Conservation (phyloP, 2,113 vertebrate genomes). For the Ancistrus triradiatus region DNA sequence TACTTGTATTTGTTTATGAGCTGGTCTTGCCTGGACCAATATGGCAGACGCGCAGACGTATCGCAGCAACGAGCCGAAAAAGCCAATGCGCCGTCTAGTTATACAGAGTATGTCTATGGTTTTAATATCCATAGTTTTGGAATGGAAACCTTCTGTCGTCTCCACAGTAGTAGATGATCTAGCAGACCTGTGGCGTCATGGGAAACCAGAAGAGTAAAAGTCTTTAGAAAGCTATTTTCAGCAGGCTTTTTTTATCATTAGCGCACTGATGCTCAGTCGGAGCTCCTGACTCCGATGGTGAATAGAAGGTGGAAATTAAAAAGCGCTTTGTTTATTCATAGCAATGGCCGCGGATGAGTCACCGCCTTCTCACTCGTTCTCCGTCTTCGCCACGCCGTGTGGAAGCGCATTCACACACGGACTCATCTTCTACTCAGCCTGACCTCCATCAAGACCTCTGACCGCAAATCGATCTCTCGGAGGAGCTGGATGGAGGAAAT, state of each 20-base stretch:
- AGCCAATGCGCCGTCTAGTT: no score
- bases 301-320: background rate
- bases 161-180: no score
- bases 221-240: background rate
- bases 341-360: background rate
- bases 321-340: conserved; percentile 6
- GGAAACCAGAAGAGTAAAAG: background rate
- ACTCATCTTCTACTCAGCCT: background rate
- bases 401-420: background rate
- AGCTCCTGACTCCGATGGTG: background rate
- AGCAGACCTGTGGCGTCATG: background rate
- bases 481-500: no score
- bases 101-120: no score
- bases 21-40: no score
- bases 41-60: no score
- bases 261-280: background rate
- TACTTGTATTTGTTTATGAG: no score
- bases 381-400: no score
- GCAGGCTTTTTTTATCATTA: background rate
- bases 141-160: no score
- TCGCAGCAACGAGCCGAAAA: no score
- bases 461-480: no score
- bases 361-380: background rate
- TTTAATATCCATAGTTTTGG: no score
- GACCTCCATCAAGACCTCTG: background rate